Evolutionary conservation across 2,113 vertebrate genomes (phyloP).

Genomic region (Collichthys lucidus): DNA sequence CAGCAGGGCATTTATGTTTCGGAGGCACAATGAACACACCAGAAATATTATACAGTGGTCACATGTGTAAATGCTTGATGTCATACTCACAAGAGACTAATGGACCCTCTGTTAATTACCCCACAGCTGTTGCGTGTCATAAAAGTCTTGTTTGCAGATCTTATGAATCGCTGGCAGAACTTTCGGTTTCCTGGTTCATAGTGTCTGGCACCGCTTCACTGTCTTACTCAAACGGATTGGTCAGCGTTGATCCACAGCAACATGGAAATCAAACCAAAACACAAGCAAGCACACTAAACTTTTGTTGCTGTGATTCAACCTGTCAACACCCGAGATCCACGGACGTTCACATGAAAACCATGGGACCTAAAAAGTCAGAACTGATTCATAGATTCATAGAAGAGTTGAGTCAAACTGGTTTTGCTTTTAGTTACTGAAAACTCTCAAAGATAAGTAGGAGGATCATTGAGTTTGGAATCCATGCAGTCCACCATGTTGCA

Average conservation of each 20-base stretch:
- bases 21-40: neutral
- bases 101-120: conserved; percentile 15
- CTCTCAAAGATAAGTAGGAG: neutral
- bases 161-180: conserved; percentile 3
- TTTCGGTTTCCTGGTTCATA: neutral
- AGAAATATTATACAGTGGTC: neutral
- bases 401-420: neutral
- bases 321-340: neutral
- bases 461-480: neutral
- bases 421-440: no score
- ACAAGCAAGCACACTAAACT: neutral
- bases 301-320: neutral
- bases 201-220: neutral
- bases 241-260: neutral
- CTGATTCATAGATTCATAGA: neutral
- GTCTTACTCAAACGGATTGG: neutral
- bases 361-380: neutral
- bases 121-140: conserved; percentile 22
- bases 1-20: neutral
- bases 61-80: conserved; percentile 26
- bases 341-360: neutral
- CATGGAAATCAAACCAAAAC: neutral
- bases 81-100: conserved; percentile 1
- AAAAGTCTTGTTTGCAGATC: conserved; percentile 22
- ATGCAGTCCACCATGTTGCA: no score